A percentile compares a stretch with the other conserved stretches of the same genome.
Conservation (phyloP, 2,888 invertebrate species). For the Cephalotes varians region DNA sequence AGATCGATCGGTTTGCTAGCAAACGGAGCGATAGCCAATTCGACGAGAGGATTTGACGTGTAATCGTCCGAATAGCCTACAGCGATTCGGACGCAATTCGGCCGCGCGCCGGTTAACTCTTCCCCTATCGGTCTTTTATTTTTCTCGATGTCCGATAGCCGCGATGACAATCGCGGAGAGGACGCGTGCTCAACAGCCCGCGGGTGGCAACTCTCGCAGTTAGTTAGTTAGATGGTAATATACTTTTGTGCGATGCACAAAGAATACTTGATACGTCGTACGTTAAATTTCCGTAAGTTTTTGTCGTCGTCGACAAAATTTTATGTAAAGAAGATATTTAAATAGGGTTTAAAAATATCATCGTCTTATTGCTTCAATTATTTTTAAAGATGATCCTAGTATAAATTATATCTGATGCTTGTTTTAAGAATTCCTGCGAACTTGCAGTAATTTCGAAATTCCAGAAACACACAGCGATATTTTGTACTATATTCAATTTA, state of each 20-base stretch:
- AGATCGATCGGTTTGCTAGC: slow-evolving; percentile 60
- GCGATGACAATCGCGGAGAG: slow-evolving; percentile 31
- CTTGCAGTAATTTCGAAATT: not conserved
- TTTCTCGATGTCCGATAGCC: slow-evolving; percentile 23
- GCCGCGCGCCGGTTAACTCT: slow-evolving; percentile 57
- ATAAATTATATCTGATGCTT: not conserved
- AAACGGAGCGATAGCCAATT: slow-evolving; percentile 70
- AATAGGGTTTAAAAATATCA: not conserved
- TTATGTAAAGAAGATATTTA: no score
- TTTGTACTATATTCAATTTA: not conserved
- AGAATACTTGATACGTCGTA: not conserved
- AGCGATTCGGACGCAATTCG: slow-evolving; percentile 67
- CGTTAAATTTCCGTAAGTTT: not conserved
- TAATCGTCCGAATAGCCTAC: slow-evolving; percentile 65
- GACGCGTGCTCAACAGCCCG: slow-evolving; percentile 16
- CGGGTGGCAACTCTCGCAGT: not conserved
- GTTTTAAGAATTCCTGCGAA: not conserved
- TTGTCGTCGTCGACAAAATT: not conserved
- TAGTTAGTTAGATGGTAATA: not conserved
- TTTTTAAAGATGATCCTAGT: not conserved
- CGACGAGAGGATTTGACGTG: slow-evolving; percentile 69
- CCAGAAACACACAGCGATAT: not conserved
- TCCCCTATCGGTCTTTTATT: slow-evolving; percentile 40
- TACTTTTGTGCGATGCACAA: not conserved
- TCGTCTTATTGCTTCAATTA: not conserved